These are phyloP conservation scores for Natrix natrix DNA, from an alignment of 2,797 vertebrate species.

Conservation along the genomic window DNA sequence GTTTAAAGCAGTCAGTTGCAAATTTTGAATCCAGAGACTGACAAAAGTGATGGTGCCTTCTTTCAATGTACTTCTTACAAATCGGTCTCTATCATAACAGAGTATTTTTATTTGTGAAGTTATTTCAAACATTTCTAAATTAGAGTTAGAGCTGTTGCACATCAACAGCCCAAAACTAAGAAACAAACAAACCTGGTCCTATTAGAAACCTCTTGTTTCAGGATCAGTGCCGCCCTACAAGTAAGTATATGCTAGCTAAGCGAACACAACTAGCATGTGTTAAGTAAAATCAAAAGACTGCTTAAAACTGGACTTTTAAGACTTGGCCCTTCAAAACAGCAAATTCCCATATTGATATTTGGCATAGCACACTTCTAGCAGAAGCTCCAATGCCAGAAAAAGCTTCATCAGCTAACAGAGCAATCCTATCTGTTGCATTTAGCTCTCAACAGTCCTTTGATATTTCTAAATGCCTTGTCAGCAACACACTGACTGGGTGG, in stretches of 20 bases:
- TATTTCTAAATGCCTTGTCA: neutral
- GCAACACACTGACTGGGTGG: neutral
- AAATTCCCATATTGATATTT: neutral
- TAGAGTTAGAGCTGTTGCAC: slow-evolving; percentile 6
- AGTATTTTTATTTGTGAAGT: slow-evolving; percentile 19
- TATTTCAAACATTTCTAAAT: slow-evolving; percentile 30
- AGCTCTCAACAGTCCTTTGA: neutral
- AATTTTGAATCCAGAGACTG: slow-evolving; percentile 10
- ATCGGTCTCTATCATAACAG: slow-evolving; percentile 9
- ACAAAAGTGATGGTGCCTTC: slow-evolving; percentile 15
- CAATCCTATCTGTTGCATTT: neutral
- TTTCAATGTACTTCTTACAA: slow-evolving; percentile 31
- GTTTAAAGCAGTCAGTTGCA: slow-evolving; percentile 50
- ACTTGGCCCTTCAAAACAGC: neutral
- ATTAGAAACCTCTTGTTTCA: slow-evolving; percentile 52
- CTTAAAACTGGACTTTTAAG: neutral
- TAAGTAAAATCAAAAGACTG: slow-evolving; percentile 8
- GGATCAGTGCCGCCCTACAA: slow-evolving; percentile 26
- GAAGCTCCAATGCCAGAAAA: neutral
- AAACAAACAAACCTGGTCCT: neutral
- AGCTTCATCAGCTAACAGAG: neutral
- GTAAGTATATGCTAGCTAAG: slow-evolving; percentile 10
- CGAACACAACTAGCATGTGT: slow-evolving; percentile 24
- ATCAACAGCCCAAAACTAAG: slow-evolving; percentile 20
- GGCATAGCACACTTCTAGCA: neutral